Evolutionary conservation across 2,888 invertebrate genomes (phyloP).

Genomic region (Eudasyphora cyanicolor): DNA sequence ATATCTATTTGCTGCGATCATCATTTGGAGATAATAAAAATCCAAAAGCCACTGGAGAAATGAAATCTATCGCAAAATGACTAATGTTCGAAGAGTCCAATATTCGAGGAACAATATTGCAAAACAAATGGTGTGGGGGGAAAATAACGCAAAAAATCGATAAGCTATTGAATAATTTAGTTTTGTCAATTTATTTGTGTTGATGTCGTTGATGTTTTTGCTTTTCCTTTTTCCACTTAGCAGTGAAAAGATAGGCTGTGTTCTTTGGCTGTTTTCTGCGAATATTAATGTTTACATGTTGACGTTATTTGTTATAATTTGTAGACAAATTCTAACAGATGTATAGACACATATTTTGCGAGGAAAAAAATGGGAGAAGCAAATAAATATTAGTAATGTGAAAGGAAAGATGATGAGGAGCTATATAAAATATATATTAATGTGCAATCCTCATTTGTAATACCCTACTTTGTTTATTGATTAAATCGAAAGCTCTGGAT

Average conservation of each 20-base stretch:
- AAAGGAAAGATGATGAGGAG: background rate
- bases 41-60: slow-evolving; percentile 8
- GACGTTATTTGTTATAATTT: slow-evolving; percentile 20
- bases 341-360: background rate
- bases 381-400: background rate
- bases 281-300: background rate
- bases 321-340: background rate
- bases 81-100: slow-evolving; percentile 48
- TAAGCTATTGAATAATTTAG: slow-evolving; percentile 49
- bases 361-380: background rate
- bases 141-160: slow-evolving; percentile 45
- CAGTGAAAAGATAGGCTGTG: slow-evolving; percentile 5
- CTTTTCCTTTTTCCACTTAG: background rate
- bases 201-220: background rate
- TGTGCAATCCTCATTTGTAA: background rate
- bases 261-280: slow-evolving; percentile 16
- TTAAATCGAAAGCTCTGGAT: no score
- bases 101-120: background rate
- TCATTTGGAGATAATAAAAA: slow-evolving; percentile 32
- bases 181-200: slow-evolving; percentile 17
- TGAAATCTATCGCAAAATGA: slow-evolving; percentile 23
- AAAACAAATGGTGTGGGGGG: background rate
- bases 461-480: background rate
- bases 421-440: background rate
- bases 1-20: background rate